These are phyloP conservation scores for Drosophila aff. DNA, from an alignment of 1,140 invertebrate genomes.

Conservation along the genomic window DNA sequence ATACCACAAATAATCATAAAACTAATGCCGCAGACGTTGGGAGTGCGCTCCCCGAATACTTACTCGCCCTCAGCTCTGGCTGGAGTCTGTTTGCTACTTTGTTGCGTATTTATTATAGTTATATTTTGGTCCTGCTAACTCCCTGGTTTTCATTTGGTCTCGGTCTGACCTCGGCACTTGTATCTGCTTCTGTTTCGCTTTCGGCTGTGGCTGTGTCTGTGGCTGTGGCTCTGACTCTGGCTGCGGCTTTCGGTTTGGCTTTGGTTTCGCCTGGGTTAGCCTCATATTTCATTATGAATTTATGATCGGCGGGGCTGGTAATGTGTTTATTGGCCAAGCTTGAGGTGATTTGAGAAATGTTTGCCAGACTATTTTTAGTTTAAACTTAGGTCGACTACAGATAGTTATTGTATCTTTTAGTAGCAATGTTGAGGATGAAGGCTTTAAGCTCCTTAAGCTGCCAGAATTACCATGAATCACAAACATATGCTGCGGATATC, in stretches of 20 bases:
- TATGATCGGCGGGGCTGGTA: constrained; percentile 67
- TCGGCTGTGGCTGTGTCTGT: constrained; percentile 27
- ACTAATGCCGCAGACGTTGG: constrained; percentile 69
- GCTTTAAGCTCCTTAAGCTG: not conserved
- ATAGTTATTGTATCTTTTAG: not conserved
- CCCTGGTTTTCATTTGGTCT: constrained; percentile 32
- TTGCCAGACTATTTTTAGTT: constrained; percentile 9
- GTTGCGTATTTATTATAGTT: constrained; percentile 64
- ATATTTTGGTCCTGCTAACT: constrained; percentile 27
- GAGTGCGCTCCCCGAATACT: constrained; percentile 23
- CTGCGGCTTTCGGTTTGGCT: constrained; percentile 35
- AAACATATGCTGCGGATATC: constrained; percentile 40
- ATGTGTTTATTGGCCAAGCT: constrained; percentile 77
- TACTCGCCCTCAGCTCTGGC: constrained; percentile 34
- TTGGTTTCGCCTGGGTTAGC: constrained; percentile 35
- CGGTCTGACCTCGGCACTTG: constrained; percentile 18
- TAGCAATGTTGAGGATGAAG: not conserved
- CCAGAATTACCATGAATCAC: constrained; percentile 1
- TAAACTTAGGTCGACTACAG: not conserved
- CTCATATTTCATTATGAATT: constrained; percentile 80
- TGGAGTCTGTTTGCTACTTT: constrained; percentile 29
- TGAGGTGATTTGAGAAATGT: constrained; percentile 51
- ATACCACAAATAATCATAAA: constrained; percentile 82
- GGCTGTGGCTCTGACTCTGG: constrained; percentile 10
- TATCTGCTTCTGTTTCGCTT: constrained; percentile 47